A percentile compares a stretch with the other conserved stretches of the same genome.
phyloP scores from a whole-genome alignment of 2,888 invertebrate species.

The Calliopum simillimum region DNA sequence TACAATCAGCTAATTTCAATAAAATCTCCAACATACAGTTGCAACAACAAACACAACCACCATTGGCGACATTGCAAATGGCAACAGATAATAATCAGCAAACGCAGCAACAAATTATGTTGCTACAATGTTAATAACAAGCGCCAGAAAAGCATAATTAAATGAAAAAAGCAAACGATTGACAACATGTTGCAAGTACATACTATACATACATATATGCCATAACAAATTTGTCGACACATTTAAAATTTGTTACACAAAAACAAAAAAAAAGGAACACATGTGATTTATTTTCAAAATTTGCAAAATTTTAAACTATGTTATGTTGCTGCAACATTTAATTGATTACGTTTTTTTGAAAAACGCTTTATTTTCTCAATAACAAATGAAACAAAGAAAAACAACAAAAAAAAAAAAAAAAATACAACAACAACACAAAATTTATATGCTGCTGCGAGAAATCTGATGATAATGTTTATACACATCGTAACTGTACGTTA shows the following conservation, averaged over 20 bases:
- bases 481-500: not conserved
- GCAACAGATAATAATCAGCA: constrained; percentile 32
- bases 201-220: not conserved
- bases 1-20: constrained; percentile 31
- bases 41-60: constrained; percentile 44
- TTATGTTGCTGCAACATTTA: constrained; percentile 10
- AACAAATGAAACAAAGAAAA: not conserved
- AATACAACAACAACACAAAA: too few relatives aligned
- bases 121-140: constrained; percentile 48
- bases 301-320: not conserved
- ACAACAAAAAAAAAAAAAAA: too few relatives aligned
- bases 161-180: not conserved
- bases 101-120: constrained; percentile 47
- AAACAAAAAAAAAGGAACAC: not conserved
- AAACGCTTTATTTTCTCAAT: constrained; percentile 2
- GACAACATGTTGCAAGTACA: not conserved
- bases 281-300: constrained; percentile 14
- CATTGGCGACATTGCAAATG: constrained; percentile 25
- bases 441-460: not conserved
- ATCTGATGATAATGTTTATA: too few relatives aligned
- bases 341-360: not conserved
- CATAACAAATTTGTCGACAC: constrained; percentile 14
- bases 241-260: constrained; percentile 10
- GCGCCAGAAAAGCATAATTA: not conserved
- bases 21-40: constrained; percentile 39